Conservation (phyloP, 1,140 invertebrate genomes). For the Globodera ellingtonae region DNA sequence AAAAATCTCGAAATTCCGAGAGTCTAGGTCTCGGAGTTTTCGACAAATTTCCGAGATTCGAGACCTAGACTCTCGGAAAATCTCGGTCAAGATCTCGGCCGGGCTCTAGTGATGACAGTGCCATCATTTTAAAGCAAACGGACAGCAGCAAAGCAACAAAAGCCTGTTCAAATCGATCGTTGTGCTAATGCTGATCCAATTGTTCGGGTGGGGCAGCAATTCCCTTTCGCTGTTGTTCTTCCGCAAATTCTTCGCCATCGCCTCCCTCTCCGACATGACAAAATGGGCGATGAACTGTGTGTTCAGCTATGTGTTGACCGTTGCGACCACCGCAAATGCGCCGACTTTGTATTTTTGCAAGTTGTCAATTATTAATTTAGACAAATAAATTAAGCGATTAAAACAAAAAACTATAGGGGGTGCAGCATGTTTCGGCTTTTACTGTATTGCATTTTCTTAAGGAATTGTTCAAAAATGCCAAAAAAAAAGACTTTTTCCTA, state of each 20-base stretch:
- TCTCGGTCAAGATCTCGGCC: background rate
- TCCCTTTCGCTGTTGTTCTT: background rate
- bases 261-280: background rate
- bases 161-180: background rate
- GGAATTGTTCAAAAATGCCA: too few relatives aligned
- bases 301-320: background rate
- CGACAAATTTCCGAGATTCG: too few relatives aligned
- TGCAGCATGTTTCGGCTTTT: too few relatives aligned
- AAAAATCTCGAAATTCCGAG: too few relatives aligned
- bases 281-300: background rate
- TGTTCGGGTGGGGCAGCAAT: background rate
- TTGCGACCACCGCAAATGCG: background rate
- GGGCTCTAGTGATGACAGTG: background rate
- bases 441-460: too few relatives aligned
- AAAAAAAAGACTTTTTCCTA: too few relatives aligned
- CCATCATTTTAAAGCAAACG: too few relatives aligned
- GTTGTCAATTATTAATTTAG: background rate
- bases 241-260: background rate
- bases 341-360: conserved; percentile 4
- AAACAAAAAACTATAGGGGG: too few relatives aligned
- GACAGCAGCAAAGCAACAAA: background rate
- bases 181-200: conserved; percentile 1
- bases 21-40: too few relatives aligned
- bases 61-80: too few relatives aligned
- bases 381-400: too few relatives aligned